A percentile compares a stretch with the other conserved stretches of the same genome.
Evolutionary conservation across 2,113 vertebrate species (phyloP).

Genomic region (Nycticebus coucang): DNA sequence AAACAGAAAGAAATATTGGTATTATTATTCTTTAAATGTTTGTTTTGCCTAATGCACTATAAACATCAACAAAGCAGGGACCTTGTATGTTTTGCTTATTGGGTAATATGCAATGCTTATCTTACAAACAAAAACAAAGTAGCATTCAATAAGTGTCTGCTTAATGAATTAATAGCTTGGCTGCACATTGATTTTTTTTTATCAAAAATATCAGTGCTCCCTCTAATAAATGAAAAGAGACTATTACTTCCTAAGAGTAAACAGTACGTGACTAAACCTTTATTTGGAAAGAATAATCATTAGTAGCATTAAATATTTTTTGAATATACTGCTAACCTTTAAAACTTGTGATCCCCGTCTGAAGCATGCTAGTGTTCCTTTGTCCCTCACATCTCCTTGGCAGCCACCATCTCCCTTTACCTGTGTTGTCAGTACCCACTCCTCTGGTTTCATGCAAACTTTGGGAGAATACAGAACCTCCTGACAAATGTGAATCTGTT

Average conservation of each 20-base stretch:
- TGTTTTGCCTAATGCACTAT: neutral
- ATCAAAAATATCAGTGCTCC: neutral
- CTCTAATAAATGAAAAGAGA: neutral
- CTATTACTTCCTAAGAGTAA: neutral
- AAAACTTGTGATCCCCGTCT: neutral
- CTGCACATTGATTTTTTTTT: neutral
- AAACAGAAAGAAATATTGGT: neutral
- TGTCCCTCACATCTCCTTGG: neutral
- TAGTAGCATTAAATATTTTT: neutral
- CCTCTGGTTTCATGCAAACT: slow-evolving; percentile 1
- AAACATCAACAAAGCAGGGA: neutral
- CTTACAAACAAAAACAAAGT: neutral
- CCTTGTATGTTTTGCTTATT: neutral
- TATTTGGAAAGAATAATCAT: slow-evolving; percentile 1
- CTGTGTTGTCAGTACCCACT: neutral
- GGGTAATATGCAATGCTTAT: neutral
- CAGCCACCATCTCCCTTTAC: neutral
- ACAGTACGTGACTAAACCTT: neutral
- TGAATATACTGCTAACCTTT: neutral
- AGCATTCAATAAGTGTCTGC: neutral
- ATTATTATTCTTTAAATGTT: neutral
- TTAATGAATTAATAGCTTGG: neutral
- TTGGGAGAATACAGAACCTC: neutral
- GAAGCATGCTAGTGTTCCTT: neutral
- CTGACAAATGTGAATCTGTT: neutral